These are phyloP conservation scores for Myotis planiceps DNA, from an alignment of 2,797 vertebrate genomes.

Conservation along the genomic window DNA sequence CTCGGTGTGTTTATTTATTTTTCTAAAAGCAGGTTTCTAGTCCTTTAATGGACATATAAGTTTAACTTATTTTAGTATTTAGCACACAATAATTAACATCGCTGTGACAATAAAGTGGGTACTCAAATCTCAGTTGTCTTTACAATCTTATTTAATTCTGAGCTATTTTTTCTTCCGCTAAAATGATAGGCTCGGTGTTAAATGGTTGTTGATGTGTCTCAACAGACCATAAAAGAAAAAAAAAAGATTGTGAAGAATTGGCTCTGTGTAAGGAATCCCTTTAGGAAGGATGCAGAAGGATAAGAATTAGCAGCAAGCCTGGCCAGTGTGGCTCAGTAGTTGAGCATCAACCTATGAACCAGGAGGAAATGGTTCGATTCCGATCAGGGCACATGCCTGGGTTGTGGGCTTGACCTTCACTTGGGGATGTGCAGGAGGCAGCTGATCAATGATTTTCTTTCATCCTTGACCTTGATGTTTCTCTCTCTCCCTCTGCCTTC, in stretches of 20 bases:
- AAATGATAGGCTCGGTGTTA: neutral
- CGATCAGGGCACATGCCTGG: too few species aligned
- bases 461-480: too few species aligned
- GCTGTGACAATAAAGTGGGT: neutral
- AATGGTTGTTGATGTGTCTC: neutral
- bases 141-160: neutral
- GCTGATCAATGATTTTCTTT: too few species aligned
- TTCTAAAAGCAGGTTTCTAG: neutral
- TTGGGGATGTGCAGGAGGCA: too few species aligned
- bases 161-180: neutral
- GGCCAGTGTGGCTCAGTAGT: too few species aligned
- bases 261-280: neutral
- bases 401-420: too few species aligned
- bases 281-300: neutral
- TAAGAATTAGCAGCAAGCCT: too few species aligned
- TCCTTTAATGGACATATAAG: neutral
- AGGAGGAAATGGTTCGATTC: too few species aligned
- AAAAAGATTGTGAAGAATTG: neutral
- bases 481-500: too few species aligned
- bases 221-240: neutral
- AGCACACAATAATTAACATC: neutral
- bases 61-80: neutral
- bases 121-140: neutral
- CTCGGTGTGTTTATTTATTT: neutral
- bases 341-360: too few species aligned